These are phyloP conservation scores for Pheucticus melanocephalus DNA, from an alignment of 2,113 vertebrate genomes.

Conservation along the genomic window DNA sequence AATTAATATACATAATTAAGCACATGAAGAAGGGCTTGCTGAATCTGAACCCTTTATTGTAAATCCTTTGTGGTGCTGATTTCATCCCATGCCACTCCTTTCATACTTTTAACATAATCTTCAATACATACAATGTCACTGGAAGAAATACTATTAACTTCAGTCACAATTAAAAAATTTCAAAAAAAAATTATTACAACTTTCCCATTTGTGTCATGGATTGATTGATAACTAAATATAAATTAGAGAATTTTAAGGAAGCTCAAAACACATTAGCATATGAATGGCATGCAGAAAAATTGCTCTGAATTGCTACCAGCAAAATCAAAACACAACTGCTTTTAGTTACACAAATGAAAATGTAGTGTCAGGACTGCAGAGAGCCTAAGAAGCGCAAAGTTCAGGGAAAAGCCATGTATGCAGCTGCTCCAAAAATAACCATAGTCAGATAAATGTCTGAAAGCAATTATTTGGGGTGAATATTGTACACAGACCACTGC, in stretches of 20 bases:
- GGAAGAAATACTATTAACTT: not conserved
- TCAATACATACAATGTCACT: not conserved
- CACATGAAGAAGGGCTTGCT: not conserved
- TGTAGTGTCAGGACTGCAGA: not conserved
- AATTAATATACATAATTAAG: not conserved
- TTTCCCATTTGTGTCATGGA: not conserved
- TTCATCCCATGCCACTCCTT: not conserved
- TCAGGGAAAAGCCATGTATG: not conserved
- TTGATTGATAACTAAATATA: not conserved
- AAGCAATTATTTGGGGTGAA: conserved; percentile 53
- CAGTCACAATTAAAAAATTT: not conserved
- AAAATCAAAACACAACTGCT: not conserved
- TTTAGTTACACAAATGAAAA: not conserved
- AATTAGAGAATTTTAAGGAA: not conserved
- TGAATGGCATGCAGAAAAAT: not conserved
- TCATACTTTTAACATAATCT: not conserved
- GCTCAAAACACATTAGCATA: not conserved
- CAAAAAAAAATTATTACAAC: not conserved
- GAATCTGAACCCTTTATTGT: not conserved
- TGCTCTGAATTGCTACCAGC: not conserved
- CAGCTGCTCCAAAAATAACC: conserved; percentile 28
- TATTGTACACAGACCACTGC: conserved; percentile 39
- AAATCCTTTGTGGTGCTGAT: not conserved
- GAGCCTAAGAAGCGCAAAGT: conserved; percentile 31
- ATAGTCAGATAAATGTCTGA: conserved; percentile 38